A percentile compares a stretch with the other conserved stretches of the same genome.
Evolutionary conservation across 2,113 vertebrate species (phyloP).

Genomic region (Nerophis ophidion): DNA sequence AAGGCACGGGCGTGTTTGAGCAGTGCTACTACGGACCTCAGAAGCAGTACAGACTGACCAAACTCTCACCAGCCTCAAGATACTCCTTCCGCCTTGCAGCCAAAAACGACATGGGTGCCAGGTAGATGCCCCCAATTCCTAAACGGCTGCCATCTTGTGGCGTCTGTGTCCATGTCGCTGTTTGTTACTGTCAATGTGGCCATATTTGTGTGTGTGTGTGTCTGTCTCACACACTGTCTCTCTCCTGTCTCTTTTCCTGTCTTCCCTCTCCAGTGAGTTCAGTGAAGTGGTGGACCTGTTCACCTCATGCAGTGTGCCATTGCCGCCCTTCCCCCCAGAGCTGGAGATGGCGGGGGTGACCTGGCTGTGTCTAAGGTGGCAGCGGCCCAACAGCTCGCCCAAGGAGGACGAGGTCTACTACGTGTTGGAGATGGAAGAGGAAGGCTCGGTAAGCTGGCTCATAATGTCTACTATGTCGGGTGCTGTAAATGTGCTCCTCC

Average conservation of each 20-base stretch:
- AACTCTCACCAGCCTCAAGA: constrained; percentile 88
- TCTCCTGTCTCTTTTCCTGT: constrained; percentile 21
- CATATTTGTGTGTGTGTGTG: constrained; percentile 31
- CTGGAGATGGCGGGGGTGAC: constrained; percentile 85
- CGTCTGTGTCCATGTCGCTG: constrained; percentile 39
- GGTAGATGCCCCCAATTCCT: constrained; percentile 68
- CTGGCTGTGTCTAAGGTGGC: constrained; percentile 90
- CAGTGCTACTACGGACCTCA: constrained; percentile 91
- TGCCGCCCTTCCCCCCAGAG: constrained; percentile 83
- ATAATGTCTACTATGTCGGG: too few species aligned
- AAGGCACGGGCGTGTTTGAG: constrained; percentile 81
- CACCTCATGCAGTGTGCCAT: constrained; percentile 94
- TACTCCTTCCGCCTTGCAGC: constrained; percentile 94
- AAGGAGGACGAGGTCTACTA: constrained; percentile 93
- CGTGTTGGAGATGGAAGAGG: constrained; percentile 96
- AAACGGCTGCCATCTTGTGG: constrained; percentile 1
- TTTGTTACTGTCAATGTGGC: constrained; percentile 31
- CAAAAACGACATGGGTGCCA: constrained; percentile 92
- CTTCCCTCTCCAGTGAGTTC: constrained; percentile 77
- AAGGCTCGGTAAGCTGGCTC: constrained; percentile 76
- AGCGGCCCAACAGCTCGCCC: constrained; percentile 85
- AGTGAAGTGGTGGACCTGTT: constrained; percentile 93
- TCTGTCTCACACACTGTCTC: constrained; percentile 22
- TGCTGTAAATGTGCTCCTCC: too few species aligned
- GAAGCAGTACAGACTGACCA: constrained; percentile 92